These are phyloP conservation scores for Drosophila flavopinicola DNA, from an alignment of 2,888 invertebrate species.

Conservation along the genomic window DNA sequence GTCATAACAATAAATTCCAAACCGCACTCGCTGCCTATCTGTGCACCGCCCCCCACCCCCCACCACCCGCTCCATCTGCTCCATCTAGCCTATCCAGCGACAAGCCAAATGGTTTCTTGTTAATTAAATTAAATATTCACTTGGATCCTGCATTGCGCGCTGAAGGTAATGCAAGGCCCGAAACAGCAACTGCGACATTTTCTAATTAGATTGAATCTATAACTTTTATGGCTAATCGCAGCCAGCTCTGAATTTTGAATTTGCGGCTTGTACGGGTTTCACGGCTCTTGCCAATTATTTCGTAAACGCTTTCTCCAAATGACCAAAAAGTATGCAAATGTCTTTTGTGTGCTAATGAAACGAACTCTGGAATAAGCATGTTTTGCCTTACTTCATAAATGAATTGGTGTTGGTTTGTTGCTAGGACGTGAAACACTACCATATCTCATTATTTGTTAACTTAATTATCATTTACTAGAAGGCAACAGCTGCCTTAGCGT, in stretches of 20 bases:
- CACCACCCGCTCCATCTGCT: neutral
- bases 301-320: slow-evolving; percentile 24
- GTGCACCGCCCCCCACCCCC: neutral
- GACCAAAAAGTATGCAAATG: slow-evolving; percentile 44
- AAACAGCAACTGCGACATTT: slow-evolving; percentile 62
- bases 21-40: slow-evolving; percentile 27
- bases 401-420: slow-evolving; percentile 17
- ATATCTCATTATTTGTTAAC: too few species aligned
- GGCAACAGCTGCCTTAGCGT: too few species aligned
- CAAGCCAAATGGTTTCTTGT: slow-evolving; percentile 80
- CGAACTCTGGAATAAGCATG: slow-evolving; percentile 25
- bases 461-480: too few species aligned
- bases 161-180: slow-evolving; percentile 28
- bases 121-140: slow-evolving; percentile 84
- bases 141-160: slow-evolving; percentile 30
- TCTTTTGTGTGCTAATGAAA: slow-evolving; percentile 66
- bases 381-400: slow-evolving; percentile 20
- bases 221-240: slow-evolving; percentile 82
- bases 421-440: neutral
- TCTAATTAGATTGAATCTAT: slow-evolving; percentile 83
- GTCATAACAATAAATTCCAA: slow-evolving; percentile 81
- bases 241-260: slow-evolving; percentile 61
- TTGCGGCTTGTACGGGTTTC: slow-evolving; percentile 57
- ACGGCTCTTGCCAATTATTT: slow-evolving; percentile 43
- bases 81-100: slow-evolving; percentile 31